Evolutionary conservation across 2,888 invertebrate species (phyloP).

Genomic region (Clepsis dumicolana): DNA sequence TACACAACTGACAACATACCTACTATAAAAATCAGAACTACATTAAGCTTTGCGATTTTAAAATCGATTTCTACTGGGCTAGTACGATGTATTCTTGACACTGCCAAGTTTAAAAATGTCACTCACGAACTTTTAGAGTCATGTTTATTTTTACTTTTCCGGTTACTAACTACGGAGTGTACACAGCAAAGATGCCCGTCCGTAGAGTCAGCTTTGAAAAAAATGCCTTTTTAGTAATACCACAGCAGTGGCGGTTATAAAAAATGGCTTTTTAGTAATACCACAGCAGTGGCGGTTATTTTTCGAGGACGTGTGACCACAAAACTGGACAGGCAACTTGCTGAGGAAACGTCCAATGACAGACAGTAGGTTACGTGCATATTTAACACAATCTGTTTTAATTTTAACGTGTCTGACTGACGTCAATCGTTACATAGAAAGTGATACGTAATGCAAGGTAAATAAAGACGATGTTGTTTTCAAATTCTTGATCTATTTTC

Average conservation of each 20-base stretch:
- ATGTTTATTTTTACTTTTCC: constrained; percentile 50
- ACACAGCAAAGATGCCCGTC: constrained; percentile 49
- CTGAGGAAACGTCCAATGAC: constrained; percentile 56
- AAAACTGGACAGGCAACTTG: constrained; percentile 74
- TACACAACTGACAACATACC: too few relatives aligned
- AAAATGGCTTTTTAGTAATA: constrained; percentile 17
- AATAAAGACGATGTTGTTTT: constrained; percentile 53
- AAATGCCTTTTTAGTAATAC: too few relatives aligned
- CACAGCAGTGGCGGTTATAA: too few relatives aligned
- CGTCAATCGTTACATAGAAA: constrained; percentile 52
- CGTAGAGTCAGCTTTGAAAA: constrained; percentile 32
- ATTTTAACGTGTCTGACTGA: constrained; percentile 50
- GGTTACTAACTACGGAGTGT: constrained; percentile 46
- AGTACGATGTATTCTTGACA: not conserved
- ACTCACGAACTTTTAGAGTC: constrained; percentile 25
- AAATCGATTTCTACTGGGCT: not conserved
- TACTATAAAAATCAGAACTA: too few relatives aligned
- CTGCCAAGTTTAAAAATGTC: constrained; percentile 26
- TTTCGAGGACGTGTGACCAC: constrained; percentile 74
- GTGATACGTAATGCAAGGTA: constrained; percentile 56
- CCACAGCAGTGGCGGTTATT: constrained; percentile 75
- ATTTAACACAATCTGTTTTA: constrained; percentile 57
- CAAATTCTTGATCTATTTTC: constrained; percentile 53
- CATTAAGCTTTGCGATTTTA: too few relatives aligned
- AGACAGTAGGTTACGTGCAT: constrained; percentile 49